Conservation (phyloP, 2,113 vertebrate species). For the Crotalus tigris region DNA sequence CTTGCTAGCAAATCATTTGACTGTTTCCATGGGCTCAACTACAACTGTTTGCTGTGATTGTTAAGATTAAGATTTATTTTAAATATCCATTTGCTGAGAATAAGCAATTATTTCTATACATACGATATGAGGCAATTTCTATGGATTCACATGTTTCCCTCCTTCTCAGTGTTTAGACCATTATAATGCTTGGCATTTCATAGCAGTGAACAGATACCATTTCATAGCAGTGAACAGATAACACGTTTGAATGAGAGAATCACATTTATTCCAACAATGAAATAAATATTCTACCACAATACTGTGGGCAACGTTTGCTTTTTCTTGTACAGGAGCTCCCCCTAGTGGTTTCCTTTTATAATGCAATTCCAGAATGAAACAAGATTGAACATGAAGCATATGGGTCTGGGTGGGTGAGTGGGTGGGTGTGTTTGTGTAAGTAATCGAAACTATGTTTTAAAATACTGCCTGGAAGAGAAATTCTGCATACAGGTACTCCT, state of each 20-base stretch:
- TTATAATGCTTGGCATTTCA: neutral
- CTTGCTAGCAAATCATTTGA: neutral
- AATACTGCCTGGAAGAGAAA: neutral
- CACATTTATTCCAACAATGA: slow-evolving; percentile 44
- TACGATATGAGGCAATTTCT: neutral
- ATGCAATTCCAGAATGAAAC: neutral
- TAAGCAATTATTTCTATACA: neutral
- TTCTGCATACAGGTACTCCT: neutral
- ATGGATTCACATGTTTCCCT: neutral
- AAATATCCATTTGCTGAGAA: neutral
- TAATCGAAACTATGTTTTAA: neutral
- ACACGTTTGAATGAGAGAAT: slow-evolving; percentile 32
- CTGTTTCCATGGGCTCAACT: neutral
- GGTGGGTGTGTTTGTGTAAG: too few relatives aligned
- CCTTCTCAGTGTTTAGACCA: neutral
- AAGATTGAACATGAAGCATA: neutral
- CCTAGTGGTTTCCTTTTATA: slow-evolving; percentile 42
- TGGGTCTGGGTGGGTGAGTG: too few relatives aligned
- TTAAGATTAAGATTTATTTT: neutral
- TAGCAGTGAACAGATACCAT: neutral
- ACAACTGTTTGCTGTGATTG: neutral
- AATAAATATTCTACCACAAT: slow-evolving; percentile 12
- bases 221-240: slow-evolving; percentile 15
- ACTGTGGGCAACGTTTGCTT: slow-evolving; percentile 35
- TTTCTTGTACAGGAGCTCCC: slow-evolving; percentile 57